A percentile compares a stretch with the other conserved stretches of the same genome.
phyloP scores from a whole-genome alignment of 2,888 invertebrate species.

The Eucera pruinosa region DNA sequence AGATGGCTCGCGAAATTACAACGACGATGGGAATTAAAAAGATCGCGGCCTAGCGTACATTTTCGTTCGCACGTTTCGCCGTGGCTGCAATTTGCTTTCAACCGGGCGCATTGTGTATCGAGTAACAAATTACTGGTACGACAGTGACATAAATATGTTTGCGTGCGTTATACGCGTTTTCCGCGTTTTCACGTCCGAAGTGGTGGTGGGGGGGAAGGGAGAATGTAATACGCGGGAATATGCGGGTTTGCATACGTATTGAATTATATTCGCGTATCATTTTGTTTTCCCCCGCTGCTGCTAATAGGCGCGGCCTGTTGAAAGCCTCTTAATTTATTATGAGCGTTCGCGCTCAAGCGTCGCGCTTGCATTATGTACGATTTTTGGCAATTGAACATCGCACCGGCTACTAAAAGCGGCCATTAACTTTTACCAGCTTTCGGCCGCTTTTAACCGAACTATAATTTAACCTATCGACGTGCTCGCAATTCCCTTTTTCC shows the following conservation, averaged over 20 bases:
- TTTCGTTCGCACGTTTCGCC: background rate
- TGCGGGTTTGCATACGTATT: slow-evolving; percentile 32
- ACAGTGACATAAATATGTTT: slow-evolving; percentile 27
- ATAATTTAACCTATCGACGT: slow-evolving; percentile 48
- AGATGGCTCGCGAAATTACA: too few relatives aligned
- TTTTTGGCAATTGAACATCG: slow-evolving; percentile 57
- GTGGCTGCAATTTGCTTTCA: slow-evolving; percentile 14
- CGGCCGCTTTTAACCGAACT: slow-evolving; percentile 47
- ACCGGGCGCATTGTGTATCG: slow-evolving; percentile 1
- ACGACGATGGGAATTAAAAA: too few relatives aligned
- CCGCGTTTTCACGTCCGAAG: slow-evolving; percentile 22
- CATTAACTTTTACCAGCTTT: slow-evolving; percentile 52
- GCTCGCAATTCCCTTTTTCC: slow-evolving; percentile 24
- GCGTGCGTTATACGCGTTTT: slow-evolving; percentile 19
- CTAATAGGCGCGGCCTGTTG: slow-evolving; percentile 54
- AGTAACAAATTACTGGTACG: slow-evolving; percentile 15
- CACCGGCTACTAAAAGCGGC: slow-evolving; percentile 48
- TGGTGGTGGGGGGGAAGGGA: too few relatives aligned
- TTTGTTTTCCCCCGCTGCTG: slow-evolving; percentile 54
- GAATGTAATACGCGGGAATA: slow-evolving; percentile 19
- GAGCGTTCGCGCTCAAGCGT: slow-evolving; percentile 27
- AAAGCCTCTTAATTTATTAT: slow-evolving; percentile 64
- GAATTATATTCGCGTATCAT: slow-evolving; percentile 53
- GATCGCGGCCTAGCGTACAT: too few relatives aligned
- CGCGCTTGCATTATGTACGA: slow-evolving; percentile 43